phyloP scores from a whole-genome alignment of 2,113 vertebrate species.

The Shinisaurus crocodilurus region DNA sequence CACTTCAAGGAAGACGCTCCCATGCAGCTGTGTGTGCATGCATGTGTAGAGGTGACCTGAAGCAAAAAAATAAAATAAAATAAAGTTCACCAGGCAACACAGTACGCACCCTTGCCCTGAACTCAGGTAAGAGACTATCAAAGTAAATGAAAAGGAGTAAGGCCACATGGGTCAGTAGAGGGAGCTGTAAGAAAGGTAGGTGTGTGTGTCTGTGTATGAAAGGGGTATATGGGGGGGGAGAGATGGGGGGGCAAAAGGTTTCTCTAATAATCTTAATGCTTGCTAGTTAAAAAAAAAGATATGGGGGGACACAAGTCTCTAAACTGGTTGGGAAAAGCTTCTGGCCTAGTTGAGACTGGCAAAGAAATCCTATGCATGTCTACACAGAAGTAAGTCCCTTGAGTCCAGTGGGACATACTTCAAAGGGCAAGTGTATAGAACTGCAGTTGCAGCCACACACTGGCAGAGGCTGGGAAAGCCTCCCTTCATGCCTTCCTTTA shows the following conservation, averaged over 20 bases:
- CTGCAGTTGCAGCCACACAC: not conserved
- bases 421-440: not conserved
- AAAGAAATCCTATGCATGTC: not conserved
- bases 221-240: not conserved
- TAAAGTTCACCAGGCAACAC: not conserved
- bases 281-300: not conserved
- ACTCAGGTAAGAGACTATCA: not conserved
- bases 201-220: too few relatives aligned
- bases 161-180: too few relatives aligned
- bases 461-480: not conserved
- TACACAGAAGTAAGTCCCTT: not conserved
- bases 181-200: not conserved
- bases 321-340: not conserved
- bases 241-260: not conserved
- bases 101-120: not conserved
- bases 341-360: not conserved
- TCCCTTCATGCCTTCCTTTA: not conserved
- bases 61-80: not conserved
- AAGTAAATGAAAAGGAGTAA: not conserved
- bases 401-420: too few relatives aligned
- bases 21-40: not conserved
- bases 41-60: too few relatives aligned
- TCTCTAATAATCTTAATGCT: not conserved
- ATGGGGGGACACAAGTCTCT: not conserved
- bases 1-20: not conserved